Base-by-base conservation (phyloP, 2,113 vertebrate species). In the Rhinogobius similis region DNA sequence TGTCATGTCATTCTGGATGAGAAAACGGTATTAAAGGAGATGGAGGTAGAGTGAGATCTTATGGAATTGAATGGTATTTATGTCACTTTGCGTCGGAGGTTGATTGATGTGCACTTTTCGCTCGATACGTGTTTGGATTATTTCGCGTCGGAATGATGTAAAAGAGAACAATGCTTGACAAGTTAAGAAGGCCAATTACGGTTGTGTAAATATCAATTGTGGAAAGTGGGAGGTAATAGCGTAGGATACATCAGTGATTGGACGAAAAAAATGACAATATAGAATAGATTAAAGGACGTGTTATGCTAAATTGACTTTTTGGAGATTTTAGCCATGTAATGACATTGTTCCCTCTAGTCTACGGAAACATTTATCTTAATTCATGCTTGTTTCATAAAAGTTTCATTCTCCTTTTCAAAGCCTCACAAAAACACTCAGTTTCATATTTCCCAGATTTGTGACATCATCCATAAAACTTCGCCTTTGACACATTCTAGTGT, bases 21-120 rank as follows among this genome's bases (percentile, higher is more conserved):
- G 84, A 72, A 80, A 79, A 82, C 85, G 77, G 84, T 78, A 87
- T 86, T 86, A 83, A 79, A 84, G 74, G 62, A 43, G 81, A 76
- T 71, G 65, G 78, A 81, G 75, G 86, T 88, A 82, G 87, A 90
- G 87, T 82, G 87, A 90, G 87, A 92, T 87, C 75, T 81, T 85
- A 79, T 82, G 78, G 80, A 86, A 91, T 86, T 76, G 81, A 84
- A 85, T 83, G 78, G 77, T 86, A 87, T 91, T 91, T 88, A 85
- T 88, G 86, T 92, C 88, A 89, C 78, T 88, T 86, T 77, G 43
- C 82, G 75, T 88, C 12, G 23, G 75, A 84, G 86, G 53, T 73
- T 87, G 84, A 90, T 89, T 88, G 89, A 92, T 90, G 87, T 89
- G 83, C 78, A 85, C 77, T 84, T 79, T 87, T 86, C 68, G 78